A percentile compares a stretch with the other conserved stretches of the same genome.
These are phyloP conservation scores for Mechanitis messenoides DNA, from an alignment of 2,888 invertebrate species.

Conservation along the genomic window DNA sequence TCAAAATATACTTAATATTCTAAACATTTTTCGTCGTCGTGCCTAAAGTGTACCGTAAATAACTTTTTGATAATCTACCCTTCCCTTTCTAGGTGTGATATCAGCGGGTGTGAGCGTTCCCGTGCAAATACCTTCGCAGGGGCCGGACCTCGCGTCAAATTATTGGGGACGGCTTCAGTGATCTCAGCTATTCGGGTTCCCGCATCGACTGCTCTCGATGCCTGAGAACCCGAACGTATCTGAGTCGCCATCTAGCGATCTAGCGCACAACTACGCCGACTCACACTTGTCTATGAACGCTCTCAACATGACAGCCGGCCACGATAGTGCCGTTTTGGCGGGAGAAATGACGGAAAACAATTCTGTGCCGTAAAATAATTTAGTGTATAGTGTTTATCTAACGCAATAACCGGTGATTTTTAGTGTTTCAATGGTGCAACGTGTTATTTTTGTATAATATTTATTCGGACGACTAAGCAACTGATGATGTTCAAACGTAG, in stretches of 20 bases:
- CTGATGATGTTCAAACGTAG: conserved; percentile 75
- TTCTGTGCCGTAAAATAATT: conserved; percentile 50
- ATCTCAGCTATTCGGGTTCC: conserved; percentile 93
- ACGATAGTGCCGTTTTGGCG: conserved; percentile 68
- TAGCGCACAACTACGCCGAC: conserved; percentile 71
- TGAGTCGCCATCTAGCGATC: conserved; percentile 68
- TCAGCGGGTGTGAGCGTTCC: conserved; percentile 95
- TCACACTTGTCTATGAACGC: conserved; percentile 65
- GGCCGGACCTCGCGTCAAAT: conserved; percentile 85
- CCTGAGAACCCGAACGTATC: conserved; percentile 77
- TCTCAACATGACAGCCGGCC: conserved; percentile 74
- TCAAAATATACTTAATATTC: no score
- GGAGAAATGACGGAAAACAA: conserved; percentile 60
- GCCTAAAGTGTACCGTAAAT: conserved; percentile 4
- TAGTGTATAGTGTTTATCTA: conserved; percentile 33
- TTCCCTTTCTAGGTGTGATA: conserved; percentile 85
- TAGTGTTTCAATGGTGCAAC: conserved; percentile 49
- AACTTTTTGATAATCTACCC: conserved; percentile 34
- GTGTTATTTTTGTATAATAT: conserved; percentile 33
- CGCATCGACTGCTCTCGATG: conserved; percentile 83
- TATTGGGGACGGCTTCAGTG: conserved; percentile 96
- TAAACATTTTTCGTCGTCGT: no score
- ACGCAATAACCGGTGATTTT: conserved; percentile 20
- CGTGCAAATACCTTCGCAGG: conserved; percentile 92
- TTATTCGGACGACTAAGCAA: conserved; percentile 45